A percentile compares a stretch with the other conserved stretches of the same genome.
Conservation (phyloP, 2,113 vertebrate genomes). For the Holacanthus passer region DNA sequence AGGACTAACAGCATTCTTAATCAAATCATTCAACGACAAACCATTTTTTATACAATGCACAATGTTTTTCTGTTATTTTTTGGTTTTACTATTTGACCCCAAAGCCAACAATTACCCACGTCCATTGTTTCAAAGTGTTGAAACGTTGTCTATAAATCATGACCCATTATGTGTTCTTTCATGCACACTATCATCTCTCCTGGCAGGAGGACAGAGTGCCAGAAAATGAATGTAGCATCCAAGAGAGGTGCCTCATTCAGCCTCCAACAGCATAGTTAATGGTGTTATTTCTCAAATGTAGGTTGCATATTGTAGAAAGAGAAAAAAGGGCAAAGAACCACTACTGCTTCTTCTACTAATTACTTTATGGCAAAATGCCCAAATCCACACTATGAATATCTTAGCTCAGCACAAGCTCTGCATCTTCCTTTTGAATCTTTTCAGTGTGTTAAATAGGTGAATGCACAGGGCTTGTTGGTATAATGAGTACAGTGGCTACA, state of each 20-base stretch:
- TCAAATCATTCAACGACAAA: neutral
- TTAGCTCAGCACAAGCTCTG: constrained; percentile 23
- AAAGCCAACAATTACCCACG: neutral
- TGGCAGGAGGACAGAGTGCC: neutral
- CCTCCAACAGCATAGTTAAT: constrained; percentile 36
- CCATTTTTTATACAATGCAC: neutral
- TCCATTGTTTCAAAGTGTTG: neutral
- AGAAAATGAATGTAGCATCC: constrained; percentile 14
- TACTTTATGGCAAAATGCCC: constrained; percentile 43
- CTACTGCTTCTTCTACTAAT: constrained; percentile 29
- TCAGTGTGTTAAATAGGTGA: constrained; percentile 33
- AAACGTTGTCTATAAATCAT: constrained; percentile 30
- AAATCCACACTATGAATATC: constrained; percentile 48
- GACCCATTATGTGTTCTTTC: constrained; percentile 21
- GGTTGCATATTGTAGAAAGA: constrained; percentile 29
- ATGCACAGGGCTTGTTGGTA: constrained; percentile 22
- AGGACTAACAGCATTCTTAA: neutral
- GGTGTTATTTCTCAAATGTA: constrained; percentile 32
- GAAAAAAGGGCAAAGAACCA: constrained; percentile 17
- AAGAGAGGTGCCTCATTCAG: neutral
- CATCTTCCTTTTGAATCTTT: constrained; percentile 8
- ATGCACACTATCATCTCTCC: constrained; percentile 11
- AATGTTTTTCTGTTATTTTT: neutral
- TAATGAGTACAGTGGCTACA: neutral
- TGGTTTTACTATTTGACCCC: neutral